These are phyloP conservation scores for Oithona nana DNA, from an alignment of 2,888 invertebrate species.

Conservation along the genomic window DNA sequence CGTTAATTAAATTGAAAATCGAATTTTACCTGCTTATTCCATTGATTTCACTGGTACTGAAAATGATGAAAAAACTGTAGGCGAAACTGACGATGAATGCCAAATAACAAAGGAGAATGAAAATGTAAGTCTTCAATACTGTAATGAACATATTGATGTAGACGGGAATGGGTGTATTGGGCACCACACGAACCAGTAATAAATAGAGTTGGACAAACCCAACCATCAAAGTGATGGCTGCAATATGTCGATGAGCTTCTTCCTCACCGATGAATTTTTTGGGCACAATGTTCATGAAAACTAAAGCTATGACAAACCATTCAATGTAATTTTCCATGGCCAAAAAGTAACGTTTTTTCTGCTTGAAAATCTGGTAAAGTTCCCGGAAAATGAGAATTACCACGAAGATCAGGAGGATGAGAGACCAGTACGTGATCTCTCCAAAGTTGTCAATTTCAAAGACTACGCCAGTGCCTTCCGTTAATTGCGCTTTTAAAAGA, in stretches of 20 bases:
- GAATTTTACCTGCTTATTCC: no score
- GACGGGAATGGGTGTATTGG: constrained; percentile 15
- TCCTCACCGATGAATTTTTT: not conserved
- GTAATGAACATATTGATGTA: constrained; percentile 17
- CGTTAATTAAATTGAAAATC: no score
- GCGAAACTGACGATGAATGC: constrained; percentile 9
- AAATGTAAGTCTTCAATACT: constrained; percentile 1
- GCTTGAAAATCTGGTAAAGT: constrained; percentile 1
- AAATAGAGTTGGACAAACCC: constrained; percentile 12
- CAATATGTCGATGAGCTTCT: constrained; percentile 3
- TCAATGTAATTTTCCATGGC: not conserved
- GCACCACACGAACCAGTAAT: constrained; percentile 9
- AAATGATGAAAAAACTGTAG: not conserved
- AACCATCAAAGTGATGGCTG: not conserved
- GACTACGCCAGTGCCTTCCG: not conserved
- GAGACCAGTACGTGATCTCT: not conserved
- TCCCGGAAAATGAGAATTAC: constrained; percentile 1
- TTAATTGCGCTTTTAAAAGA: no score
- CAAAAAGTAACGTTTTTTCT: constrained; percentile 1
- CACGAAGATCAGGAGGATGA: not conserved
- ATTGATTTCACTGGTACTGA: not conserved
- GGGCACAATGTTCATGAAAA: not conserved
- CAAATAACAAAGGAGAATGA: constrained; percentile 1
- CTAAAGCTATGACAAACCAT: constrained; percentile 5
- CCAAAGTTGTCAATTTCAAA: not conserved